These are phyloP conservation scores for Huso huso DNA, from an alignment of 2,797 vertebrate genomes.

Conservation along the genomic window DNA sequence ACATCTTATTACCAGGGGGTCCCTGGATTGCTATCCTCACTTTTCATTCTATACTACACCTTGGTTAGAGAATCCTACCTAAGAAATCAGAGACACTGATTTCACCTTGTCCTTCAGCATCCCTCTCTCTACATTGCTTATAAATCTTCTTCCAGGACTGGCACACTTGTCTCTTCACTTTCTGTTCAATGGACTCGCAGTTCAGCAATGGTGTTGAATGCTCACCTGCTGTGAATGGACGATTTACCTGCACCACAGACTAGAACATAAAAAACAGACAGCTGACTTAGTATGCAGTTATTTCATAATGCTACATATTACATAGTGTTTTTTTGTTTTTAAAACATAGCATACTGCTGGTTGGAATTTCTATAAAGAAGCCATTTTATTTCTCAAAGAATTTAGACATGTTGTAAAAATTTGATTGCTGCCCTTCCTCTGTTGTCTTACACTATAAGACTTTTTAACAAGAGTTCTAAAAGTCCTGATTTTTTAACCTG, in stretches of 20 bases:
- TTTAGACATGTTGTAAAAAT: too few relatives aligned
- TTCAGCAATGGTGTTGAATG: conserved; percentile 31
- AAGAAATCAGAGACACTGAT: conserved; percentile 40
- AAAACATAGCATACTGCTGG: too few relatives aligned
- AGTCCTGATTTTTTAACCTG: conserved; percentile 18
- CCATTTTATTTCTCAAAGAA: too few relatives aligned
- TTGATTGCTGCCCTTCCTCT: too few relatives aligned
- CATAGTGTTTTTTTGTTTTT: too few relatives aligned
- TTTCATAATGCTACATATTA: too few relatives aligned
- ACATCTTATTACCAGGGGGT: too few relatives aligned
- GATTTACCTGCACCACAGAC: conserved; percentile 16
- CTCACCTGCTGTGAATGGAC: conserved; percentile 21
- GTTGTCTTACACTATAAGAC: too few relatives aligned
- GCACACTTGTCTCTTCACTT: conserved; percentile 40
- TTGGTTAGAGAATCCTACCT: conserved; percentile 29
- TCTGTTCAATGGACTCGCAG: conserved; percentile 44
- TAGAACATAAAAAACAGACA: conserved; percentile 6
- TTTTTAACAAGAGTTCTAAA: not conserved
- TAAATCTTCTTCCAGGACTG: conserved; percentile 56
- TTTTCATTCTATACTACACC: too few relatives aligned
- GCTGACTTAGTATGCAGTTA: too few relatives aligned
- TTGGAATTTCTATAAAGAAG: too few relatives aligned
- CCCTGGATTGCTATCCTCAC: too few relatives aligned
- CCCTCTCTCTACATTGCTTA: conserved; percentile 47
- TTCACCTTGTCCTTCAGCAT: conserved; percentile 37